Base-by-base conservation (phyloP, 1,140 invertebrate species). In the Protaetia brevitarsis region DNA sequence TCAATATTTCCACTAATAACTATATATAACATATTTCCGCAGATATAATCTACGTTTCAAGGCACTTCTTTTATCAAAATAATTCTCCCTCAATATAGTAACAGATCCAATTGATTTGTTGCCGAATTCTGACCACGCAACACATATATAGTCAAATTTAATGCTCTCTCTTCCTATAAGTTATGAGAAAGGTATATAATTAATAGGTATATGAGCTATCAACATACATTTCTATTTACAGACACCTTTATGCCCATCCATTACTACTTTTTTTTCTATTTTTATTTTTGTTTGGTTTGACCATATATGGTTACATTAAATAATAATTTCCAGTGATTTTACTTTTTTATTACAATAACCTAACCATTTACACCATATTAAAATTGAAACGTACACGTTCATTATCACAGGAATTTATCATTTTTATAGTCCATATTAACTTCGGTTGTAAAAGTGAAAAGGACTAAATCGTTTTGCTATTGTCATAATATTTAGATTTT, bases 11-110 rank as follows among this genome's bases (percentile, higher is more conserved):
- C 13, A 29, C 27, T 59, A 29, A 59, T 59, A 59, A 29, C 29
- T 59, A 59, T 59, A 59, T 28, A 59, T 59, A 59, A 59, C 29
- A 59, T 59, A 29, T 59, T 59, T 31, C 57, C 57, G 29, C 29
- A 29, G 26, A 29, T 59, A 59, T 59, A 59, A 59, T 59, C 57
- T 59, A 59, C 57, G 57, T 59, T 59, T 31, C 27, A 59, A 59
- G 57, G 57, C 57, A 59, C 57, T 59, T 59, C 57, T 59, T 59
- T 28, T 59, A 59, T 29, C 57, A 59, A 59, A 59, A 29, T 59
- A 29, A 28, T 59, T 31, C 23, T 59, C 57, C 57, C 26, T 51
- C 41, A 10, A 51, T 51, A 51, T 51, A 51, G 11, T 23, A 51
- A 23, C 41, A 51, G 41, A 51, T 51, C 41, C 41, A 51, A 51